phyloP scores from a whole-genome alignment of 2,888 invertebrate species.

The Linnaemya tessellans region DNA sequence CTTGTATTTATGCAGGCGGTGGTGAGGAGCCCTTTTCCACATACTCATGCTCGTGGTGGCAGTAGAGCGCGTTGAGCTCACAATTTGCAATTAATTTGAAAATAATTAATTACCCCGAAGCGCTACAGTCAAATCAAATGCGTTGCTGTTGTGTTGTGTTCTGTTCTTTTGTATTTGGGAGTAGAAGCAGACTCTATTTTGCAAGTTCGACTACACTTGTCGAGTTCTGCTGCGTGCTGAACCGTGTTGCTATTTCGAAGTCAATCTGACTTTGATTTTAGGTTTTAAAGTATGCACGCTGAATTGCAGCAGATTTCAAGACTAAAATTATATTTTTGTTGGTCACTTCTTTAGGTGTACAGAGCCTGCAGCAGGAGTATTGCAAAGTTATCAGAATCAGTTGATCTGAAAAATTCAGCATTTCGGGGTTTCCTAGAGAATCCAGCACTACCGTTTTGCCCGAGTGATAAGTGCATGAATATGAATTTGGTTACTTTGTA shows the following conservation, averaged over 20 bases:
- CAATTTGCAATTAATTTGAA: conserved; percentile 77
- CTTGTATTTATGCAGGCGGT: not conserved
- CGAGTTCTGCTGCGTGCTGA: not conserved
- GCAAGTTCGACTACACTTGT: not conserved
- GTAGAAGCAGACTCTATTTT: not conserved
- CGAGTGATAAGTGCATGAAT: not conserved
- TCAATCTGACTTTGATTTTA: not conserved
- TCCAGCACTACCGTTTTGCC: not conserved
- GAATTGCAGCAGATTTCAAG: too few species aligned
- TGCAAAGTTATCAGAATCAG: not conserved
- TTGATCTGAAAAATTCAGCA: not conserved
- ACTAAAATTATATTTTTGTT: too few species aligned
- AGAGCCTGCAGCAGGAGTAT: not conserved
- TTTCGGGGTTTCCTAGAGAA: not conserved
- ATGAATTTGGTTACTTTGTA: not conserved
- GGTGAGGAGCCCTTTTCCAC: conserved; percentile 31
- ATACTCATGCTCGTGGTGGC: conserved; percentile 30
- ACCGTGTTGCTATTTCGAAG: not conserved
- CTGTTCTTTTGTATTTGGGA: not conserved
- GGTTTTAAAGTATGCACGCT: too few species aligned
- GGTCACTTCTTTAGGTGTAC: too few species aligned
- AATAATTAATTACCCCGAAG: conserved; percentile 78
- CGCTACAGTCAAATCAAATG: conserved; percentile 78
- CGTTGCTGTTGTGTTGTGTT: not conserved
- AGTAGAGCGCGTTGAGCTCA: conserved; percentile 64